Percentiles rank a stretch among this genome's conserved stretches.
Conservation (phyloP, 2,797 vertebrate species). For the Notoglanidium macrostoma region DNA sequence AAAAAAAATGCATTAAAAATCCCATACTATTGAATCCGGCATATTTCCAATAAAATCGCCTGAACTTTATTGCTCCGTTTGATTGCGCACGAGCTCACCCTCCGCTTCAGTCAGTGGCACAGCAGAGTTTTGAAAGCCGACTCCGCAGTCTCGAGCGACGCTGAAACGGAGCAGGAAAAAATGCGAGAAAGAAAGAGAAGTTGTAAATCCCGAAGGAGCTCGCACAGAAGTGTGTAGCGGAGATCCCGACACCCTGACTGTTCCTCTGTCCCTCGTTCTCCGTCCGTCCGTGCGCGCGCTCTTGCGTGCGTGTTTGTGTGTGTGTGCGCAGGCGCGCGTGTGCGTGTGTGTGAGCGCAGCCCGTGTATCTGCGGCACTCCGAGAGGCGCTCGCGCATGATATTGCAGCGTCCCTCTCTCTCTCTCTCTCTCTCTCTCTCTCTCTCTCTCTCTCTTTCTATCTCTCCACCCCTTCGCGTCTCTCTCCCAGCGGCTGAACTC, state of each 20-base stretch:
- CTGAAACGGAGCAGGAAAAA: conserved; percentile 16
- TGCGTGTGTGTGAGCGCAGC: conserved; percentile 82
- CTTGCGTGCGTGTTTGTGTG: conserved; percentile 78
- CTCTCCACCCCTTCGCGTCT: conserved; percentile 65
- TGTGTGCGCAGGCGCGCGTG: conserved; percentile 73
- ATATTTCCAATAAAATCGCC: conserved; percentile 63
- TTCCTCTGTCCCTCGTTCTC: conserved; percentile 72
- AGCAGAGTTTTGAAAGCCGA: conserved; percentile 48
- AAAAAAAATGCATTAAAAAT: conserved; percentile 43
- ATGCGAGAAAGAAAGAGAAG: conserved; percentile 16
- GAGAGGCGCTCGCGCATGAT: conserved; percentile 93
- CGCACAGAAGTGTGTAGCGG: conserved; percentile 48
- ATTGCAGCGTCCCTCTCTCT: conserved; percentile 84
- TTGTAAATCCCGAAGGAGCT: conserved; percentile 64
- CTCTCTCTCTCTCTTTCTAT: conserved; percentile 60
- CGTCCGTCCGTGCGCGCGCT: conserved; percentile 72
- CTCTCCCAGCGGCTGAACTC: conserved; percentile 84
- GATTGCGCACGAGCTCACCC: conserved; percentile 1
- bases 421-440: conserved; percentile 44
- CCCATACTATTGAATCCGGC: conserved; percentile 54
- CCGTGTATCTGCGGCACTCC: conserved; percentile 88
- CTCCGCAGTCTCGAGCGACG: conserved; percentile 54
- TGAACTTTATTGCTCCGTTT: conserved; percentile 60
- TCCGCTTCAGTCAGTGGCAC: conserved; percentile 39
- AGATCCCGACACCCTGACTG: conserved; percentile 59